Evolutionary conservation across 2,113 vertebrate species (phyloP).

Genomic region (Turdus rufiventris): DNA sequence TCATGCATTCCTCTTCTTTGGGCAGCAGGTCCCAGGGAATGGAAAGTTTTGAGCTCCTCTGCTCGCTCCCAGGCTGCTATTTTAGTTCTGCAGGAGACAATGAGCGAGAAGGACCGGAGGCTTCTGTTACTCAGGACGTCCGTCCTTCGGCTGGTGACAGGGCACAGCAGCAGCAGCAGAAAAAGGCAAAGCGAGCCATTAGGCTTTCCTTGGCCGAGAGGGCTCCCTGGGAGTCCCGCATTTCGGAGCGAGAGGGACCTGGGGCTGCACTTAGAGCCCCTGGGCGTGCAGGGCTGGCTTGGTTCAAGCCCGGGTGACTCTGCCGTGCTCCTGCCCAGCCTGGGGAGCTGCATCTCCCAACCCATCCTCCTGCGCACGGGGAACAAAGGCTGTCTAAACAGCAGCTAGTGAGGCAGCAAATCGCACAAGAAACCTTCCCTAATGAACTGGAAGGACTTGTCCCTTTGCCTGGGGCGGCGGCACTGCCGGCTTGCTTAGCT

Average conservation of each 20-base stretch:
- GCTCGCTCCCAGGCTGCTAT: background rate
- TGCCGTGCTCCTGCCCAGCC: background rate
- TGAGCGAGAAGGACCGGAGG: background rate
- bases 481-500: background rate
- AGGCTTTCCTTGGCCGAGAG: background rate
- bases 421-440: conserved; percentile 54
- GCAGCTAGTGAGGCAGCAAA: conserved; percentile 62
- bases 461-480: background rate
- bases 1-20: background rate
- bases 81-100: conserved; percentile 17
- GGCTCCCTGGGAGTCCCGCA: background rate
- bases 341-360: background rate
- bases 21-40: background rate
- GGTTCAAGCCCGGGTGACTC: background rate
- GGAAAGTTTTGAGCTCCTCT: conserved; percentile 12
- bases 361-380: background rate
- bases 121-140: background rate
- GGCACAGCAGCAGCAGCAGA: background rate
- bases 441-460: conserved; percentile 69
- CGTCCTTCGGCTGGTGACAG: background rate
- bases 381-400: conserved; percentile 58
- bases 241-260: background rate
- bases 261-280: background rate
- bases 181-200: background rate
- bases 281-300: background rate